Evolutionary conservation across 2,888 invertebrate species (phyloP).

Genomic region (Melipona bicolor): DNA sequence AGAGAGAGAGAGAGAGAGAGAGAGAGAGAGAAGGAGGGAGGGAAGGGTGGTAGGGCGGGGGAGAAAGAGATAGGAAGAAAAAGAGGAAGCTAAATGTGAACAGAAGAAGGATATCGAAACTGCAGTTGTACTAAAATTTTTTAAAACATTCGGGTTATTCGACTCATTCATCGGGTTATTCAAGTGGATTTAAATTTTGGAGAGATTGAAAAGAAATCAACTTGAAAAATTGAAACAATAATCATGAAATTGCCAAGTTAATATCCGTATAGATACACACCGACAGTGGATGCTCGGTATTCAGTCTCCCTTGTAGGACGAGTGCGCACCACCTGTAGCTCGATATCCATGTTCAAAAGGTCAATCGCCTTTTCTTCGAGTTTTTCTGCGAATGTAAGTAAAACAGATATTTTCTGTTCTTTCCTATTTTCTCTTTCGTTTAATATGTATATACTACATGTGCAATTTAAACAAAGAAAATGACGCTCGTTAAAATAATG

Average conservation of each 20-base stretch:
- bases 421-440: neutral
- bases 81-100: neutral
- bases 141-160: neutral
- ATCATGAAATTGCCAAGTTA: neutral
- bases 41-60: neutral
- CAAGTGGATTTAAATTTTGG: neutral
- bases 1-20: neutral
- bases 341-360: slow-evolving; percentile 39
- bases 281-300: slow-evolving; percentile 5
- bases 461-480: neutral
- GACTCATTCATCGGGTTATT: no score
- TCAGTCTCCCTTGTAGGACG: slow-evolving; percentile 32
- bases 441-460: neutral
- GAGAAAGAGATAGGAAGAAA: neutral
- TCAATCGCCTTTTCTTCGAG: slow-evolving; percentile 33
- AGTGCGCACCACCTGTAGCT: slow-evolving; percentile 74
- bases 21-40: neutral
- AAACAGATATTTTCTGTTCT: neutral
- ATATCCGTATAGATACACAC: slow-evolving; percentile 9
- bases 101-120: neutral
- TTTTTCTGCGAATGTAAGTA: slow-evolving; percentile 35
- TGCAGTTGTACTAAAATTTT: neutral
- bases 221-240: neutral
- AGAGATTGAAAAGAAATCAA: neutral
- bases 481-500: neutral